Base-by-base conservation (phyloP, 2,113 vertebrate genomes). In the Epinephelus lanceolatus region DNA sequence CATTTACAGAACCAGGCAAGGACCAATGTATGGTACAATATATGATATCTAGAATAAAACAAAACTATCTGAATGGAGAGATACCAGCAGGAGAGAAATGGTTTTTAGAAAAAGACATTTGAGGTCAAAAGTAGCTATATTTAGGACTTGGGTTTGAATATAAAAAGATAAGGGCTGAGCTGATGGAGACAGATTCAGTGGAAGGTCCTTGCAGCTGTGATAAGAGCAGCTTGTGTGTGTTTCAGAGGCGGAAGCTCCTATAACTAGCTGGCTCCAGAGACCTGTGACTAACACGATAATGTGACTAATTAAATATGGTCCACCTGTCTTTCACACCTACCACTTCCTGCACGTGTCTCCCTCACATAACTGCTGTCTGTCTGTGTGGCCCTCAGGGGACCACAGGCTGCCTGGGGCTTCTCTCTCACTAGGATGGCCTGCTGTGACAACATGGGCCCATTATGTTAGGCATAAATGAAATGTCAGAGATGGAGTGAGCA, bases 281-380 rank as follows among this genome's bases (percentile, higher is more conserved):
- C 45, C 57, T 65, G 13, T 78, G 70, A 73, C 56, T 68, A 70
- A 61, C 47, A 67, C 51, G 3, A 12, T 51, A 19, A 70, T 60
- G 56, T 69, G 68, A 69, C 62, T 77, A 73, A 83, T 86, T 77
- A 60, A 70, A 71, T 76, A 52, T 19, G 37, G 57, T 67, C 80
- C 77, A 77, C 63, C 86, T 81, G 68, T 80, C 71, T 67, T 68
- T 81, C 61, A 62, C 55, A 57, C 42, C 23, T 63, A 45, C 45
- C 0, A 51, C 47, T 66, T 81, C 69, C 47, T 82, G 47, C 27
- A 19, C 19, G 25, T 62, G 42, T 52, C 74, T 30, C 40, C 27
- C 53, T 70, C 70, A 63, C 33, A 51, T 60, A 77, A 51, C 56
- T 69, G 40, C 60, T 66, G 67, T 68, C 62, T 49, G 71, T 71